Base-by-base conservation (phyloP, 2,888 invertebrate species). In the Xanthia togata region DNA sequence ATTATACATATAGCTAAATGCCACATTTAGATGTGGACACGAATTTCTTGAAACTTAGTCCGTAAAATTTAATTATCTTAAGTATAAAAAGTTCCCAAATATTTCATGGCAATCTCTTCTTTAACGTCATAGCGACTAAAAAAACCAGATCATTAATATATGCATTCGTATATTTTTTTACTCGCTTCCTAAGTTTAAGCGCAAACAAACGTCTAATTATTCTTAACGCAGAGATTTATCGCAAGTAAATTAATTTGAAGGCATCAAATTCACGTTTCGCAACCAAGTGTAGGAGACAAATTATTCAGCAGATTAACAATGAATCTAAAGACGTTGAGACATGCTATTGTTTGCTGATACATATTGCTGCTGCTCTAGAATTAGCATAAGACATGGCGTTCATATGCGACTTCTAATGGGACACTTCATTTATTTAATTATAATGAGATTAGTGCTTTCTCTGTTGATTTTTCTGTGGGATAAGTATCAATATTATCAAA, bases 251-350 rank as follows among this genome's bases (percentile, higher is more conserved):
- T 76, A 64, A 78, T 64, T 70, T 73, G 70, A 82, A 79, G 76
- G 71, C 80, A 81, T 73, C 81, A 68, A 84, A 80, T 81, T 69
- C 76, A 79, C 55, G 78, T 91, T 88, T 87, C 86, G 84, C 85
- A 91, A 91, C 79, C 76, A 78, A 87, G 91, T 92, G 93, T 94
- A 93, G 94, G 93, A 93, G 94, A 93, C 91, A 92, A 94, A 94
- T 93, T 93, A 93, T 94, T 90, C 91, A 84, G 74, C 86, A 91
- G 90, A 93, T 93, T 92, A 92, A 89, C 91, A 91, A 93, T 92
- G 92, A 91, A 92, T 92, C 89, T 91, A 90, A 90, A 90, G 89
- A 90, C 80, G 90, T 94, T 94, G 83, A 93, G 88, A 93, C 88
- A 89, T 70, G 64, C 88, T 86, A 94, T 94, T 94, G 94, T 95